These are phyloP conservation scores for Tetraneura akinire DNA, from an alignment of 1,140 invertebrate species.

Conservation along the genomic window DNA sequence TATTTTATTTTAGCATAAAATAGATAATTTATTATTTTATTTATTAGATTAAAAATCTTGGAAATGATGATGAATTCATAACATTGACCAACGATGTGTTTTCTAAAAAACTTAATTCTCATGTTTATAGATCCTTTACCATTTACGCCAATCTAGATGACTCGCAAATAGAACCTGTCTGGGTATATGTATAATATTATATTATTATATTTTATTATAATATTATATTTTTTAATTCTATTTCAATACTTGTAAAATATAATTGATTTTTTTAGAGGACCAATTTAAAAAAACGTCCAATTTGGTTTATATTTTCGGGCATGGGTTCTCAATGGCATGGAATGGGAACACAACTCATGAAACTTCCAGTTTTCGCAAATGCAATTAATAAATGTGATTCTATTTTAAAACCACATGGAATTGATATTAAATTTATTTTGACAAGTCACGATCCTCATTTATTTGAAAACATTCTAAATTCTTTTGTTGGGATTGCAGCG, in stretches of 20 bases:
- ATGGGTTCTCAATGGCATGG: conserved; percentile 71
- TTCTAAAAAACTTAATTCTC: conserved; percentile 61
- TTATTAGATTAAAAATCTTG: conserved; percentile 59
- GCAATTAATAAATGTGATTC: conserved; percentile 66
- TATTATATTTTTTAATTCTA: too few species aligned
- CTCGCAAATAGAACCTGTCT: conserved; percentile 53
- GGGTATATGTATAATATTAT: conserved; percentile 53
- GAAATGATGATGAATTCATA: conserved; percentile 63
- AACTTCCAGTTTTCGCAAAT: conserved; percentile 67
- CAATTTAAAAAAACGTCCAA: background rate
- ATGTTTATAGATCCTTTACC: conserved; percentile 66
- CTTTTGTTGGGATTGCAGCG: conserved; percentile 75
- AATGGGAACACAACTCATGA: conserved; percentile 67
- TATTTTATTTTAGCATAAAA: too few species aligned
- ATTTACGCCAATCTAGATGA: conserved; percentile 54
- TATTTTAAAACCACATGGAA: conserved; percentile 62
- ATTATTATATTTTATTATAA: too few species aligned
- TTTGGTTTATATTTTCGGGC: conserved; percentile 65
- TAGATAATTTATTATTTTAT: background rate
- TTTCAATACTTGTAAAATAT: too few species aligned
- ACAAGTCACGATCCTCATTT: conserved; percentile 63
- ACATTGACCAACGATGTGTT: conserved; percentile 61
- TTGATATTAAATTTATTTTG: conserved; percentile 68
- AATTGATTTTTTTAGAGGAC: conserved; percentile 14
- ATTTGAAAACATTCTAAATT: conserved; percentile 66